Evolutionary conservation across 2,113 vertebrate species (phyloP).

Genomic region (Clarias macrocephalus): DNA sequence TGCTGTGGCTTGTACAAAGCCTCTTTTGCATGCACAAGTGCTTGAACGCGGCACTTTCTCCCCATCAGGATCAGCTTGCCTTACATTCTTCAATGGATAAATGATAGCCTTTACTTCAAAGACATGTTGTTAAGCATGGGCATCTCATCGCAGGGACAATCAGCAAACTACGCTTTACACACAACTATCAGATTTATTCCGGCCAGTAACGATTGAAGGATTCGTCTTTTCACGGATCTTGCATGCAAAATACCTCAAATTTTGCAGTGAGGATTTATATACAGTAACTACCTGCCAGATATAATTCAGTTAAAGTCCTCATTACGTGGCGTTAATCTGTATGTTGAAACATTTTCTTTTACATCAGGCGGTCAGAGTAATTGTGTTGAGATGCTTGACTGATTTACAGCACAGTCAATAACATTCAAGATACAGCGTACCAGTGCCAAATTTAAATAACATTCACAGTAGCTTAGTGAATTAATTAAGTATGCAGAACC

Average conservation of each 20-base stretch:
- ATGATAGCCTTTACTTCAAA: background rate
- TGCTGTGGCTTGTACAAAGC: slow-evolving; percentile 1
- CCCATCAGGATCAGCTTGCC: slow-evolving; percentile 12
- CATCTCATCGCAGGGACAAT: background rate
- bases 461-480: background rate
- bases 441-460: background rate
- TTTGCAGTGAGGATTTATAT: background rate
- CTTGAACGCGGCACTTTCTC: background rate
- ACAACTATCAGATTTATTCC: background rate
- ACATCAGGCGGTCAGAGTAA: background rate
- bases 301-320: background rate
- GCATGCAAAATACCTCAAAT: background rate
- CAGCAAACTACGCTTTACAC: background rate
- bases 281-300: background rate
- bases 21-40: background rate
- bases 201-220: background rate
- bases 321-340: background rate
- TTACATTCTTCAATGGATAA: background rate
- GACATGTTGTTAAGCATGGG: background rate
- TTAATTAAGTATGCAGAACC: background rate
- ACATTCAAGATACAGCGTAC: background rate
- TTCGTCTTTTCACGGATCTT: background rate
- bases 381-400: background rate
- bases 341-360: background rate
- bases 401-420: background rate